Conservation (phyloP, 2,888 invertebrate genomes). For the Pogonocherus hispidulus region DNA sequence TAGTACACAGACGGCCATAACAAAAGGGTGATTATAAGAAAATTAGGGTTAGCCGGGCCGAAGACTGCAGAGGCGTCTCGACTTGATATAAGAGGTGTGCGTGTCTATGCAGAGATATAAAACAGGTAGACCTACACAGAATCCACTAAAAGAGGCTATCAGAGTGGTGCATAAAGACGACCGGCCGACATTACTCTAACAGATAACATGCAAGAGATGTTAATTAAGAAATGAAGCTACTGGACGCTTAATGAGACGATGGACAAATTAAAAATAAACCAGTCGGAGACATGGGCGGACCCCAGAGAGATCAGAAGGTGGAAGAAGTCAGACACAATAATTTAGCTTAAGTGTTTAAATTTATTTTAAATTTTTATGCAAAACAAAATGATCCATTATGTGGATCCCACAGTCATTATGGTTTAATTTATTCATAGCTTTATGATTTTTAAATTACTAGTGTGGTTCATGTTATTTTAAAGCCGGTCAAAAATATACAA, state of each 20-base stretch:
- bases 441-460: constrained; percentile 2
- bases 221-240: constrained; percentile 69
- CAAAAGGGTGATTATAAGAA: constrained; percentile 25
- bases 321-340: neutral
- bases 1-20: constrained; percentile 38
- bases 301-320: neutral
- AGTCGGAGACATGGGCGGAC: constrained; percentile 30
- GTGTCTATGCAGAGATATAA: constrained; percentile 62
- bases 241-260: constrained; percentile 66
- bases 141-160: constrained; percentile 64
- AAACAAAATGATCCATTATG: neutral
- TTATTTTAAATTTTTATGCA: constrained; percentile 5
- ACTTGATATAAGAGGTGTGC: constrained; percentile 59
- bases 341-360: neutral
- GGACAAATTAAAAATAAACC: constrained; percentile 51
- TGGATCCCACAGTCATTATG: constrained; percentile 2
- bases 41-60: constrained; percentile 23
- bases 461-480: neutral
- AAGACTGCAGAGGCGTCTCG: constrained; percentile 38
- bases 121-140: constrained; percentile 64
- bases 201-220: constrained; percentile 67
- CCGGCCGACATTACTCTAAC: constrained; percentile 63
- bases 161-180: constrained; percentile 61
- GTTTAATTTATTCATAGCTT: constrained; percentile 4
- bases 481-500: neutral